Evolutionary conservation across 2,113 vertebrate genomes (phyloP), one percentile per base, ranked within the genome.

Genomic region (Hiodon alosoides): DNA sequence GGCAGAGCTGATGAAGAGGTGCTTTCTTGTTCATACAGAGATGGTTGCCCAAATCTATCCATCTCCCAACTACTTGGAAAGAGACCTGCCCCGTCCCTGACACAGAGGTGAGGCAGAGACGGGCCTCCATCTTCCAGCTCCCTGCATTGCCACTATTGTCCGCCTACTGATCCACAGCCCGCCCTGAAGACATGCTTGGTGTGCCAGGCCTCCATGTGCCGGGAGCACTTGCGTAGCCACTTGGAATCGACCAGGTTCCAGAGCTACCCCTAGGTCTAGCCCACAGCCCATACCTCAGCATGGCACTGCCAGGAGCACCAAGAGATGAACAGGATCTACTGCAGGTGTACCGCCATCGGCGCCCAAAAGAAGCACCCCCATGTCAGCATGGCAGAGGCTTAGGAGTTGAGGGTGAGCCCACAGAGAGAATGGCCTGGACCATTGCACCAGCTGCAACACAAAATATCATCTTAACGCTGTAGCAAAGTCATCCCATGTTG

Each of bases 291-390:
- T 51, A 83, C 90, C 54, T 90, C 90, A 4, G 55, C 73, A 4
- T 91, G 89, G 87, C 87, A 82, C 73, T 93, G 92, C 75, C 86
- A 86, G 74, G 91, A 92, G 55, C 92, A 94, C 81, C 89, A 91
- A 66, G 91, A 94, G 79, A 86, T 90, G 50, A 93, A 91, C 84
- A 87, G 90, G 0, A 91, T 93, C 85, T 93, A 90, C 88, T 93
- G 92, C 16, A 87, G 92, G 67, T 93, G 92, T 57, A 90, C 89
- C 0, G 80, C 92, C 14, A 89, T 92, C 0, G 92, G 91, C 13
- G 85, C 79, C 0, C 92, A 94, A 82, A 85, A 85, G 2, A 72
- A 82, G 51, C 91, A 94, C 13, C 8, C 58, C 76, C 92, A 89
- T 80, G 74, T 92, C 82, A 83, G 91, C 85, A 86, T 92, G 79